Evolutionary conservation across 2,113 vertebrate genomes (phyloP), one percentile per base, ranked within the genome.

Genomic region (Laticauda laticaudata): DNA sequence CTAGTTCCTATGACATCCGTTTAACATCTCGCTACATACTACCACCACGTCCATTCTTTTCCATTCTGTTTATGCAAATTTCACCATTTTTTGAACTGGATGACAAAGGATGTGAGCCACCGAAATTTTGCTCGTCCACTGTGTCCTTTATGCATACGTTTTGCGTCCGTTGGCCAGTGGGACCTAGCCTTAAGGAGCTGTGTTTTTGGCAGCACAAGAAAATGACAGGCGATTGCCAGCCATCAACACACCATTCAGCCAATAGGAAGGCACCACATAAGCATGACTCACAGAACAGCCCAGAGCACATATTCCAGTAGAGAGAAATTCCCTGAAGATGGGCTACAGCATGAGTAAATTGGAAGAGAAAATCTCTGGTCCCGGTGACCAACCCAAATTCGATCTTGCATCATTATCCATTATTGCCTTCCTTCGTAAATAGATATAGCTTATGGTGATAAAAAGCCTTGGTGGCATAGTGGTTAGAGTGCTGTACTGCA

Each of bases 371-470:
- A 69, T 69, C 61, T 69, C 61, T 69, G 29, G 29, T 69, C 4
- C 11, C 4, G 2, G 12, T n/a, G 4, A 69, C 26, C 29, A 29
- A n/a, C 26, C 10, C 11, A 69, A n/a, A 69, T 14, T 69, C 14
- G 1, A 69, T 34, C 64, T 34, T 2, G 2, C n/a, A 69, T 69
- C 64, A 34, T 69, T 69, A 69, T 69, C 64, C 64, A 34, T 39
- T 39, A 39, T 39, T 39, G 14, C 64, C 29, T 69, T 69, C 5
- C 34, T 69, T 69, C 14, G 0, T 69, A 69, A 91, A 97, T 97
- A 93, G 94, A 88, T 3, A 54, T 54, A 75, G 2, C 10, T 81
- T 81, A 85, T 21, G 18, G 34, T 81, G 14, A 29, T 54, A 9
- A 51, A 51, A 8, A 51, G 48, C 8, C 48, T 51, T 8, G 8